Conservation (phyloP, 2,888 invertebrate species). For the Endomychus coccineus region DNA sequence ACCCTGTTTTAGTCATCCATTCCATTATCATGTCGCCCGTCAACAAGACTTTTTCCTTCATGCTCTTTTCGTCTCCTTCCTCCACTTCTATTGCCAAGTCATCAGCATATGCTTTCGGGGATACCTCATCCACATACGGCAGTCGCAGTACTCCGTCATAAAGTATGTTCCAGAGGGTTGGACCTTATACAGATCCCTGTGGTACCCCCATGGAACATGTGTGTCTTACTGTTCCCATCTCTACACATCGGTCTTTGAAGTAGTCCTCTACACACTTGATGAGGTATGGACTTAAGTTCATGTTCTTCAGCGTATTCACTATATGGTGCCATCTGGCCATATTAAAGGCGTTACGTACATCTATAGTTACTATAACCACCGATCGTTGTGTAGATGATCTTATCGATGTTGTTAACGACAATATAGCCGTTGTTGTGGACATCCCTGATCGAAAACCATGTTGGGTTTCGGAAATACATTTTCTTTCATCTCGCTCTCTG, state of each 20-base stretch:
- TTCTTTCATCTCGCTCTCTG: constrained; percentile 9
- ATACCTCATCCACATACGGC: constrained; percentile 1
- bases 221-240: neutral
- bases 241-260: constrained; percentile 4
- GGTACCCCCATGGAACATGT: constrained; percentile 11
- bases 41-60: neutral
- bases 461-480: constrained; percentile 11
- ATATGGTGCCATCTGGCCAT: constrained; percentile 11
- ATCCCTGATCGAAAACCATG: constrained; percentile 16
- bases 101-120: constrained; percentile 7
- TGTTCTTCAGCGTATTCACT: constrained; percentile 5
- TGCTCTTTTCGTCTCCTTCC: neutral
- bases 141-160: constrained; percentile 14
- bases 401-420: neutral
- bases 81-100: constrained; percentile 8
- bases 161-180: constrained; percentile 12
- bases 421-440: constrained; percentile 11
- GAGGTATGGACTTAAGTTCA: constrained; percentile 6
- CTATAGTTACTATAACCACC: constrained; percentile 9
- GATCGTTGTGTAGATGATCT: neutral
- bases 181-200: constrained; percentile 17
- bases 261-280: constrained; percentile 6
- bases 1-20: constrained; percentile 2
- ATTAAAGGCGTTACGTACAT: constrained; percentile 11
- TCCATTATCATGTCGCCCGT: neutral